Percentiles rank a stretch among this genome's conserved stretches.
phyloP scores from a whole-genome alignment of 1,140 invertebrate species.

The Temnothorax longispinosus region DNA sequence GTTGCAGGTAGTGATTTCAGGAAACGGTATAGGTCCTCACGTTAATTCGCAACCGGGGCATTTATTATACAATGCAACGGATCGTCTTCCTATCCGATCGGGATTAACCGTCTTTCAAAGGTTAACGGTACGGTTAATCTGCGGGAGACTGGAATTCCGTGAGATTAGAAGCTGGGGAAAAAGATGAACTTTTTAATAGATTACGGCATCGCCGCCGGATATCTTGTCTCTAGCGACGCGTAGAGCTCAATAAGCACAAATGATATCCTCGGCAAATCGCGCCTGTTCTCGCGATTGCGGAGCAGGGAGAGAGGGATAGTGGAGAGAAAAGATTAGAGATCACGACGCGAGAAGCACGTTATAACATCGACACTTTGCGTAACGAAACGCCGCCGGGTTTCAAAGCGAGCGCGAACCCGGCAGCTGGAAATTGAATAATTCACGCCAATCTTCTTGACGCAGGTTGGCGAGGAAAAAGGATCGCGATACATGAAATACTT shows the following conservation, averaged over 20 bases:
- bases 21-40: slow-evolving; percentile 37
- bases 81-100: slow-evolving; percentile 20
- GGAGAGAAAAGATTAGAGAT: slow-evolving; percentile 17
- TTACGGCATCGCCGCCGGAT: background rate
- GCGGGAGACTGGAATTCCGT: background rate
- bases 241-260: background rate
- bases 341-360: slow-evolving; percentile 25
- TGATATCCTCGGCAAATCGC: slow-evolving; percentile 19
- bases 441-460: background rate
- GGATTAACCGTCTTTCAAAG: slow-evolving; percentile 45
- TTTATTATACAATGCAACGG: slow-evolving; percentile 8
- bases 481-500: background rate
- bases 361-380: slow-evolving; percentile 47
- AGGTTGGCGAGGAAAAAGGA: background rate
- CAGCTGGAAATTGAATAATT: slow-evolving; percentile 7
- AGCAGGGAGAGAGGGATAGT: background rate
- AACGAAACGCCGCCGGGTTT: slow-evolving; percentile 48
- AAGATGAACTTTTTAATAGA: slow-evolving; percentile 23
- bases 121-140: slow-evolving; percentile 51
- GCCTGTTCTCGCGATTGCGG: background rate
- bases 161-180: background rate
- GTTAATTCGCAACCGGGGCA: slow-evolving; percentile 39
- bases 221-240: slow-evolving; percentile 21
- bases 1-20: slow-evolving; percentile 45
- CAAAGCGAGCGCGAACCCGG: slow-evolving; percentile 7